Conservation (phyloP, 2,113 vertebrate species). For the Corvus hawaiiensis region DNA sequence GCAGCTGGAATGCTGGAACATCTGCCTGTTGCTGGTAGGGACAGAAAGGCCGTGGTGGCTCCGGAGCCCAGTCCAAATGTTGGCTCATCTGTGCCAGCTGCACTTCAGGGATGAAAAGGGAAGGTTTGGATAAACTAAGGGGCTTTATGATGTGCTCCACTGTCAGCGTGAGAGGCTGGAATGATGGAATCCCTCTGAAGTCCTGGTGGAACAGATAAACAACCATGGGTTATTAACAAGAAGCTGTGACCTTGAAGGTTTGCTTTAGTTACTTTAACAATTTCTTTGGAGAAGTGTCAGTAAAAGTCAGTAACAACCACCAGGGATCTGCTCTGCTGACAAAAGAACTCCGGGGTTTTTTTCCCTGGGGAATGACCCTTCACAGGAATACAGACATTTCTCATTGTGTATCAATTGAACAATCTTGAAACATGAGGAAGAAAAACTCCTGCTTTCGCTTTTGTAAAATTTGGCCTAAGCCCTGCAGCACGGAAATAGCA, state of each 20-base stretch:
- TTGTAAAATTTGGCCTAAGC: background rate
- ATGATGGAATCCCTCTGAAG: conserved; percentile 50
- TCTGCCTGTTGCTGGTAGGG: conserved; percentile 9
- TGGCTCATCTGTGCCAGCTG: background rate
- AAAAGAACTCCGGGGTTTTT: background rate
- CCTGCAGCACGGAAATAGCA: background rate
- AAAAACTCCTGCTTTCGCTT: background rate
- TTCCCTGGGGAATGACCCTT: background rate
- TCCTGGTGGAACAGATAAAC: conserved; percentile 47
- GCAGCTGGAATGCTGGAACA: fast-evolving
- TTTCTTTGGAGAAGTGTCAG: background rate
- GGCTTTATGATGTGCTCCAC: conserved; percentile 65
- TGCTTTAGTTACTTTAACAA: background rate
- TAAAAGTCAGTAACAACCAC: background rate
- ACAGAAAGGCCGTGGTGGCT: background rate
- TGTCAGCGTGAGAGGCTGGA: conserved; percentile 62
- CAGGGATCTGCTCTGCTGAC: background rate
- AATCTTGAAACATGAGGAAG: background rate
- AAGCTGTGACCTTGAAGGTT: background rate
- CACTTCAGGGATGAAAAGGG: conserved; percentile 6
- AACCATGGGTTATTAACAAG: background rate
- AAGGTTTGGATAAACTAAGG: background rate
- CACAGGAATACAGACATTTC: background rate
- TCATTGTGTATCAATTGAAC: background rate
- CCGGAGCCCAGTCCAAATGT: background rate